phyloP scores from a whole-genome alignment of 2,113 vertebrate species.

The Athene cunicularia region DNA sequence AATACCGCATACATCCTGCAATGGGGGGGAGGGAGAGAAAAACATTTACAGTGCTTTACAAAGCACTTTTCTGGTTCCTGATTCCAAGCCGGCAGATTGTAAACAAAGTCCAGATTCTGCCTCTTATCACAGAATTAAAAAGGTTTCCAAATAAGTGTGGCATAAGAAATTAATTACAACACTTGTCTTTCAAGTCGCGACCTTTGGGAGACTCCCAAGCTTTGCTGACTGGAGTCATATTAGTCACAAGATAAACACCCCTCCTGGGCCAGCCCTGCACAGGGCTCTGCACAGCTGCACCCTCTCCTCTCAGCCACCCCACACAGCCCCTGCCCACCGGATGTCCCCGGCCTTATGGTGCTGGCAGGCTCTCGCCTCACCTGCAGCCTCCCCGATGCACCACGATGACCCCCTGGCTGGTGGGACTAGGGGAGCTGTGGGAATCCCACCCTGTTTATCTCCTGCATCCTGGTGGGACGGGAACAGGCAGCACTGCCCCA shows the following conservation, averaged over 20 bases:
- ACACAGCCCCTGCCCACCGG: background rate
- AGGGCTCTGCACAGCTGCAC: background rate
- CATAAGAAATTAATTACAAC: constrained; percentile 41
- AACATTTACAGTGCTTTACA: constrained; percentile 15
- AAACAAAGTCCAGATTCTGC: constrained; percentile 14
- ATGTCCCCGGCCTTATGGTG: too few species aligned
- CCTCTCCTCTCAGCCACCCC: background rate
- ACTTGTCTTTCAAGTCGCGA: constrained; percentile 21
- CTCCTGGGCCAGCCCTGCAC: background rate
- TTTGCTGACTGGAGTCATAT: background rate
- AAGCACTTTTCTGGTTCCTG: constrained; percentile 7
- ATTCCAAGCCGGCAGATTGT: background rate
- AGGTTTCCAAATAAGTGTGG: constrained; percentile 17
- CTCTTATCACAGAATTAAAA: constrained; percentile 28
- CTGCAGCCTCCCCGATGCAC: background rate
- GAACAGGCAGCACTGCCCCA: background rate
- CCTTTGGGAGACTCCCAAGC: constrained; percentile 46
- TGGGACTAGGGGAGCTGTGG: background rate
- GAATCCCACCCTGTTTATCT: background rate
- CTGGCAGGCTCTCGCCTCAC: background rate
- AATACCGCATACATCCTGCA: constrained; percentile 27
- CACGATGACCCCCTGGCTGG: background rate
- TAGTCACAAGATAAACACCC: constrained; percentile 12
- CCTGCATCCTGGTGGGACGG: background rate
- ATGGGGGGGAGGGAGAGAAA: background rate